Conservation (phyloP, 2,888 invertebrate genomes). For the Drosophila neoperkinsi region DNA sequence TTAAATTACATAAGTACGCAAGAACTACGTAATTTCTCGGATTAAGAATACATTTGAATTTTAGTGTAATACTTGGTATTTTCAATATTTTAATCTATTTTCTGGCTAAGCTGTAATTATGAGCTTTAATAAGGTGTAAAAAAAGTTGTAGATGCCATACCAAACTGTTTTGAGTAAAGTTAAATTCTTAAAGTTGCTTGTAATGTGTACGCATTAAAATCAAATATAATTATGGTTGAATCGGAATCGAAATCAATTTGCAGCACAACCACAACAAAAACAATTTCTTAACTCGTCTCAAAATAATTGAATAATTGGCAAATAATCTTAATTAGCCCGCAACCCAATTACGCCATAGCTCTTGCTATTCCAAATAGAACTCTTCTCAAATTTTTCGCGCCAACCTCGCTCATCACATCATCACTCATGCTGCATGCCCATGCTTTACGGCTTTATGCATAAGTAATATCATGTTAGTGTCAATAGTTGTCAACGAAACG, state of each 20-base stretch:
- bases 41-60: neutral
- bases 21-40: neutral
- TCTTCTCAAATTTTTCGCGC: neutral
- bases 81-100: neutral
- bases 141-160: neutral
- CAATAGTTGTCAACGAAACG: constrained; percentile 74
- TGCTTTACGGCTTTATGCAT: constrained; percentile 68
- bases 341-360: neutral
- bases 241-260: neutral
- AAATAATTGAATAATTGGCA: neutral
- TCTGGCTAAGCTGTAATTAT: neutral
- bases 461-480: constrained; percentile 78
- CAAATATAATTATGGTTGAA: neutral
- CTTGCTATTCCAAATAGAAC: no score
- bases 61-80: neutral
- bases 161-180: neutral
- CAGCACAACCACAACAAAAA: neutral
- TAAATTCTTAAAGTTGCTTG: neutral
- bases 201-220: no score
- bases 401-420: constrained; percentile 29
- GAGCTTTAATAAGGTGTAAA: neutral
- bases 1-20: neutral
- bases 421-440: constrained; percentile 37
- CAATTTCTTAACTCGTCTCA: neutral
- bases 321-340: neutral